These are phyloP conservation scores for Apoderus coryli DNA, from an alignment of 2,888 invertebrate genomes.

Conservation along the genomic window DNA sequence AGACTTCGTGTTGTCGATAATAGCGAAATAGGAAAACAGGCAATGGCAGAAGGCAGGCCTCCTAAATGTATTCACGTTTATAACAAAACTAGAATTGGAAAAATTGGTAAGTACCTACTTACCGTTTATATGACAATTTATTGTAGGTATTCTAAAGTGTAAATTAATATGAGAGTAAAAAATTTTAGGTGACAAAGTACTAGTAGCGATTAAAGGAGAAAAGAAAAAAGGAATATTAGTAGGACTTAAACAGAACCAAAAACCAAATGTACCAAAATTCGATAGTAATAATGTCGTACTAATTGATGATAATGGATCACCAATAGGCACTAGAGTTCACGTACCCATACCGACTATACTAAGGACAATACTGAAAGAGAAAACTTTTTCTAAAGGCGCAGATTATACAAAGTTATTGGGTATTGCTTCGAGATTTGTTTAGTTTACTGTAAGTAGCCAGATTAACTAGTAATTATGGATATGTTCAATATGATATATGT, in stretches of 20 bases:
- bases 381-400: conserved; percentile 65
- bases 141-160: too few relatives aligned
- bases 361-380: conserved; percentile 63
- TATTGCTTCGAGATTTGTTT: conserved; percentile 80
- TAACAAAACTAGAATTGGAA: conserved; percentile 55
- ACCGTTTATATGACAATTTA: too few relatives aligned
- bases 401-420: conserved; percentile 87
- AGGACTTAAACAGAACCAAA: conserved; percentile 74
- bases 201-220: conserved; percentile 89
- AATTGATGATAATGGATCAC: conserved; percentile 88
- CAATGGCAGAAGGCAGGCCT: conserved; percentile 88
- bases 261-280: conserved; percentile 70
- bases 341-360: conserved; percentile 88
- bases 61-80: conserved; percentile 90
- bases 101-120: conserved; percentile 45
- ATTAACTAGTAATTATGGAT: too few relatives aligned
- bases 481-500: too few relatives aligned
- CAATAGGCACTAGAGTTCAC: conserved; percentile 87
- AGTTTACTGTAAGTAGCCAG: conserved; percentile 6
- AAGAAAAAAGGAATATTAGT: conserved; percentile 88
- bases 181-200: conserved; percentile 61
- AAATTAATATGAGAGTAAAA: too few relatives aligned
- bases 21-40: conserved; percentile 85
- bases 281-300: conserved; percentile 94
- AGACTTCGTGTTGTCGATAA: conserved; percentile 92